phyloP scores from a whole-genome alignment of 2,888 invertebrate species.

The Diadegma fenestrale region DNA sequence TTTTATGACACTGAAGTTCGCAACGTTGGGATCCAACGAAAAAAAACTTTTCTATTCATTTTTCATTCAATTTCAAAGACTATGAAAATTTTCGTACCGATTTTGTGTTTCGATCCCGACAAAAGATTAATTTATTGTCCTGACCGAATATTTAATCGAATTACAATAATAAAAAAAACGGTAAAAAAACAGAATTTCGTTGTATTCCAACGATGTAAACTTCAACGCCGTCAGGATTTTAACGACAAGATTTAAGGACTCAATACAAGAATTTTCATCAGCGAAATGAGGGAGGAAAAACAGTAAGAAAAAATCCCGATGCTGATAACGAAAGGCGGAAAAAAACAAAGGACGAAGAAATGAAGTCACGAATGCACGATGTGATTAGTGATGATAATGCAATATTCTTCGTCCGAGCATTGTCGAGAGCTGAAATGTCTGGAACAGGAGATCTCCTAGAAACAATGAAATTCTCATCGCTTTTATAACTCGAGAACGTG shows the following conservation, averaged over 20 bases:
- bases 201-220: no score
- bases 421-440: not conserved
- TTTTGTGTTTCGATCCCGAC: no score
- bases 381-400: conserved; percentile 54
- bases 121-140: no score
- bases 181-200: no score
- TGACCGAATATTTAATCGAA: no score
- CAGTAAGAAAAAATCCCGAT: not conserved
- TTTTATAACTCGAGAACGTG: conserved; percentile 21
- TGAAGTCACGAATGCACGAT: conserved; percentile 24
- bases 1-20: no score
- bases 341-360: conserved; percentile 18
- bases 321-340: not conserved
- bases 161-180: no score
- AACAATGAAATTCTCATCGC: conserved; percentile 47
- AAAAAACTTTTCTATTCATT: no score
- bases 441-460: conserved; percentile 25
- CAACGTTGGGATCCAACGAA: no score
- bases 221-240: no score
- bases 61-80: no score
- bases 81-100: no score
- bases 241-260: not conserved
- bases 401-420: not conserved
- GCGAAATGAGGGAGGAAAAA: not conserved
- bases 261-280: not conserved